Evolutionary conservation across 2,888 invertebrate species (phyloP).

Genomic region (Ennomos quercinarius): DNA sequence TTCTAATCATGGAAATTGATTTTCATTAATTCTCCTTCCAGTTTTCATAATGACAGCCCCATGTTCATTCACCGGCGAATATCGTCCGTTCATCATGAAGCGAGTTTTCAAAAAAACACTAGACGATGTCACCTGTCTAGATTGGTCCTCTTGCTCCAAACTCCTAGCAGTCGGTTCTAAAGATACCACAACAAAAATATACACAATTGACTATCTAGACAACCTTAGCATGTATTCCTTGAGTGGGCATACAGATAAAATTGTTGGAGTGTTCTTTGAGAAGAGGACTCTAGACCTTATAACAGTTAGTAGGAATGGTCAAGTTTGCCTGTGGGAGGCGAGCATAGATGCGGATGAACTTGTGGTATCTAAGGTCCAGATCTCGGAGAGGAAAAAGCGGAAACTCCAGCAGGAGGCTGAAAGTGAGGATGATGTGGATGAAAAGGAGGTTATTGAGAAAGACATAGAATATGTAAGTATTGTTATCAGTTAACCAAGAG

Average conservation of each 20-base stretch:
- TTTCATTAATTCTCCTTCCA: constrained; percentile 58
- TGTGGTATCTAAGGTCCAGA: constrained; percentile 78
- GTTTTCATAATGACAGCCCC: constrained; percentile 95
- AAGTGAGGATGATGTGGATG: constrained; percentile 88
- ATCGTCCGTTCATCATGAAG: constrained; percentile 94
- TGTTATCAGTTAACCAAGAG: not conserved
- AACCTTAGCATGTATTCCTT: constrained; percentile 92
- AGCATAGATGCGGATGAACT: constrained; percentile 90
- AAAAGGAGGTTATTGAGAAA: constrained; percentile 84
- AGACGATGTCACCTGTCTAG: constrained; percentile 94
- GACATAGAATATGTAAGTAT: constrained; percentile 76
- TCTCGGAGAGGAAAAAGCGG: constrained; percentile 78
- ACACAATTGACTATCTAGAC: constrained; percentile 89
- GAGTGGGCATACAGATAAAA: constrained; percentile 93
- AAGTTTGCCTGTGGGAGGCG: constrained; percentile 93
- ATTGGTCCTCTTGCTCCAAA: constrained; percentile 97
- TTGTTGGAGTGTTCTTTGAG: constrained; percentile 96
- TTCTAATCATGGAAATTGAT: not conserved
- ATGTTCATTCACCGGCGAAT: constrained; percentile 91
- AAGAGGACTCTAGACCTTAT: constrained; percentile 93
- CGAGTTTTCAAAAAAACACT: constrained; percentile 92
- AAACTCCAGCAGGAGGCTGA: constrained; percentile 75
- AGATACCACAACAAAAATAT: constrained; percentile 95
- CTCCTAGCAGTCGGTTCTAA: constrained; percentile 95
- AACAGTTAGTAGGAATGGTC: constrained; percentile 93